Evolutionary conservation across 2,888 invertebrate genomes (phyloP), one percentile per base, ranked within the genome.

Genomic region (Teinopalpus imperialis): DNA sequence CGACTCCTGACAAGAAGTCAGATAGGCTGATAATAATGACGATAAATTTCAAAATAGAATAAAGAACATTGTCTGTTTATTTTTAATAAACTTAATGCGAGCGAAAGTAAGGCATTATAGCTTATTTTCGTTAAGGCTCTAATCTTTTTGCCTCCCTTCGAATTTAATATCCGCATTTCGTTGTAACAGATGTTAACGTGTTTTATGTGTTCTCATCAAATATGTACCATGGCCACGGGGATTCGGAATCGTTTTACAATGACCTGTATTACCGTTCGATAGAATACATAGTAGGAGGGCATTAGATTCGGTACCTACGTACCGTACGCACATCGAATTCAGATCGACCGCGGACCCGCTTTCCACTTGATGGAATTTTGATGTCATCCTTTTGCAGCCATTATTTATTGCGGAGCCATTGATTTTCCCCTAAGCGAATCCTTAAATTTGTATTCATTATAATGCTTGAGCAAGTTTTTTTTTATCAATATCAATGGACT

Each of bases 261-360:
- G 41, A 46, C 41, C 34, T 41, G 34, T 46, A 46, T 46, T 46
- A 46, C 46, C 41, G 29, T 46, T 41, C 46, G 41, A 41, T 46
- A 46, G 35, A 41, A 40, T 46, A 29, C 41, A 46, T 29, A 29
- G 10, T 14, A 35, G 4, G 35, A 18, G 40, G 46, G 35, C 21
- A 29, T 34, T 29, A 30, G 35, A 36, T 35, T 40, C 30, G 35
- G 36, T 46, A 46, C 41, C 46, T 46, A 46, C 41, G 46, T 43
- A 50, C 48, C 53, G 66, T 58, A 78, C 77, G 75, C 75, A 71
- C 65, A 80, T 81, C 55, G 79, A 80, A 81, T 80, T 77, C 69
- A 70, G 66, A 81, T 80, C 78, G 75, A 68, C 66, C 51, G 59
- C 59, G 58, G 41, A 46, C 66, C 66, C 57, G 57, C 56, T 56